These are phyloP conservation scores for Anagyrus pseudococci DNA, from an alignment of 2,888 invertebrate species.

Conservation along the genomic window DNA sequence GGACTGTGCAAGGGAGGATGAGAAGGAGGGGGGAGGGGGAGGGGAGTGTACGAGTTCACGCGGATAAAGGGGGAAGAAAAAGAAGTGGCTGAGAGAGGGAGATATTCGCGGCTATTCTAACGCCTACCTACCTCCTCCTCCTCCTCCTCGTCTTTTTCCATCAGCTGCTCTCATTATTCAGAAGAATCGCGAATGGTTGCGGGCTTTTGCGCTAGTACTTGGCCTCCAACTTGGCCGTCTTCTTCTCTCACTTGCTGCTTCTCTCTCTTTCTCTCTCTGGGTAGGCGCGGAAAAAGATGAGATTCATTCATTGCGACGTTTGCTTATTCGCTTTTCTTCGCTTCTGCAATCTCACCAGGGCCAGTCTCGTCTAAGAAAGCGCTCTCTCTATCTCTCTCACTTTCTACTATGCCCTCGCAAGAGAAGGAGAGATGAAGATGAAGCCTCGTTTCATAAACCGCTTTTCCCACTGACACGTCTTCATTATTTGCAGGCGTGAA, in stretches of 20 bases:
- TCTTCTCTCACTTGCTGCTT: neutral
- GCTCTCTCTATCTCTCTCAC: neutral
- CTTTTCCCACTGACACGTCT: conserved; percentile 29
- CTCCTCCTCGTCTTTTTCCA: neutral
- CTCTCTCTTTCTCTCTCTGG: neutral
- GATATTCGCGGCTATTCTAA: conserved; percentile 24
- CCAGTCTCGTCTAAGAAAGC: neutral
- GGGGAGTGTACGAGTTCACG: too few species aligned
- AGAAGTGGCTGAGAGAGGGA: conserved; percentile 25
- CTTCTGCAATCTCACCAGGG: neutral
- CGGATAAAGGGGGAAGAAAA: conserved; percentile 26
- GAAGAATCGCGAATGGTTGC: neutral
- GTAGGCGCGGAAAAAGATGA: conserved; percentile 9
- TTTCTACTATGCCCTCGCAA: too few species aligned
- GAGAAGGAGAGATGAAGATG: conserved; percentile 42
- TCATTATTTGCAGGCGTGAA: conserved; percentile 40
- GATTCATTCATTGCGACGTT: conserved; percentile 24
- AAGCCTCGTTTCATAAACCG: conserved; percentile 51
- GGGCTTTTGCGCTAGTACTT: too few species aligned
- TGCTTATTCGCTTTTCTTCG: conserved; percentile 12
- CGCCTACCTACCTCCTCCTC: conserved; percentile 7
- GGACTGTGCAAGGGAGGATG: too few species aligned
- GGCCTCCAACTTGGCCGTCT: too few species aligned
- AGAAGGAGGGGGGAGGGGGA: too few species aligned
- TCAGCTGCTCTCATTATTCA: conserved; percentile 1